Evolutionary conservation across 2,797 vertebrate species (phyloP), one percentile per base, ranked within the genome.

Genomic region (Cetoscarus ocellatus): DNA sequence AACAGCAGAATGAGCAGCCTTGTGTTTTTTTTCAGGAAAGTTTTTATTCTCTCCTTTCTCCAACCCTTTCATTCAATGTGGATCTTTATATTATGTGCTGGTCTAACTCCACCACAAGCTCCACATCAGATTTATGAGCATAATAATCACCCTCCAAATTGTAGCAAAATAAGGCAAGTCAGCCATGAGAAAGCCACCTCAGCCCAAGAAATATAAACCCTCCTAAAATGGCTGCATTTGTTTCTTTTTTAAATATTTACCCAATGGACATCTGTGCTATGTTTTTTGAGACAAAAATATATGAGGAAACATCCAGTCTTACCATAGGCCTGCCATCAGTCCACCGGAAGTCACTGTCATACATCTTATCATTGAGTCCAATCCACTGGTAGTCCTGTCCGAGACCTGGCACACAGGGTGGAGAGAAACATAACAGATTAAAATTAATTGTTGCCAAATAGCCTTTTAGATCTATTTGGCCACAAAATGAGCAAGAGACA

Each of bases 311-410:
- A 76, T 50, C 54, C 14, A 61, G 39, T 91, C 96, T 97, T 96
- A 99, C 98, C 97, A 98, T 87, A 1, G 94, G 81, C 63, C 93
- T 94, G 79, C 96, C 95, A 77, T 99, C 98, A 8, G 97, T 98
- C 98, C 98, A 99, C 19, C 96, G 97, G 94, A 99, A 99, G 90
- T 99, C 98, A 17, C 92, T 96, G 88, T 99, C 96, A 91, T 96
- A 99, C 98, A 98, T 97, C 92, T 98, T 99, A 95, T 99, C 98
- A 66, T 98, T 99, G 73, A 99, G 94, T 58, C 98, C 98, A 55
- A 99, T 97, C 98, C 98, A 99, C 87, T 99, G 98, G 82, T 99
- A 99, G 86, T 99, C 97, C 74, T 97, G 96, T 61, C 97, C 97
- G 85, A 99, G 93, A 82, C 96, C 98, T 99, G 90, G 17, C 58